Evolutionary conservation across 2,113 vertebrate species (phyloP).

Genomic region (Catharus bicknelli): DNA sequence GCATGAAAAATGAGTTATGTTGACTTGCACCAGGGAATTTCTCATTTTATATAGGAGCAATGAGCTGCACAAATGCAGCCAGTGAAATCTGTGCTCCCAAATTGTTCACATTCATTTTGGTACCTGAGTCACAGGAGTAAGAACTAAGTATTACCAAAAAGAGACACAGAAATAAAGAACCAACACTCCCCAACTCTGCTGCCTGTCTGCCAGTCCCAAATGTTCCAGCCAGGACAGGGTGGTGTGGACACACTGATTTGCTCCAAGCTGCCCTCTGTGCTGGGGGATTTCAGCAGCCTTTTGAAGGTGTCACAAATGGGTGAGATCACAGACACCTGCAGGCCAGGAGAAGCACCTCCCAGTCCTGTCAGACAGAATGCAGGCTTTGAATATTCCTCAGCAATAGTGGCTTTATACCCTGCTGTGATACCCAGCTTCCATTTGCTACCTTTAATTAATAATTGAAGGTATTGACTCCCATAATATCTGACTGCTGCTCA

Average conservation of each 20-base stretch:
- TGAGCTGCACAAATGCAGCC: background rate
- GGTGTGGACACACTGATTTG: background rate
- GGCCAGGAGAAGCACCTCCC: background rate
- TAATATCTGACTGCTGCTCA: background rate
- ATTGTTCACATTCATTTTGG: background rate
- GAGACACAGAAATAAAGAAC: background rate
- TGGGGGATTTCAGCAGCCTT: background rate
- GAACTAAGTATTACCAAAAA: background rate
- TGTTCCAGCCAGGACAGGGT: background rate
- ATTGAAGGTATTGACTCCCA: conserved; percentile 62
- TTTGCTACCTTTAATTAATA: conserved; percentile 67
- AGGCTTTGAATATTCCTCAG: conserved; percentile 22
- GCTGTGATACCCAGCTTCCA: conserved; percentile 32
- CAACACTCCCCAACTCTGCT: background rate
- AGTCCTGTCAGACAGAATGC: background rate
- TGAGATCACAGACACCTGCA: conserved; percentile 21
- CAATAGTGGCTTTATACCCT: background rate
- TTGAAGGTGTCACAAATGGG: background rate
- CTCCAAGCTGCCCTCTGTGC: background rate
- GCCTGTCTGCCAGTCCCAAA: background rate
- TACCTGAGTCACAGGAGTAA: background rate
- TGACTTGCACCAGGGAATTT: background rate
- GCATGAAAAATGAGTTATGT: background rate
- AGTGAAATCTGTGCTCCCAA: background rate
- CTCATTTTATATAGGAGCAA: background rate